Evolutionary conservation across 92 coral and sea anemone genomes (phyloP).

Genomic region (Muricea muricata): DNA sequence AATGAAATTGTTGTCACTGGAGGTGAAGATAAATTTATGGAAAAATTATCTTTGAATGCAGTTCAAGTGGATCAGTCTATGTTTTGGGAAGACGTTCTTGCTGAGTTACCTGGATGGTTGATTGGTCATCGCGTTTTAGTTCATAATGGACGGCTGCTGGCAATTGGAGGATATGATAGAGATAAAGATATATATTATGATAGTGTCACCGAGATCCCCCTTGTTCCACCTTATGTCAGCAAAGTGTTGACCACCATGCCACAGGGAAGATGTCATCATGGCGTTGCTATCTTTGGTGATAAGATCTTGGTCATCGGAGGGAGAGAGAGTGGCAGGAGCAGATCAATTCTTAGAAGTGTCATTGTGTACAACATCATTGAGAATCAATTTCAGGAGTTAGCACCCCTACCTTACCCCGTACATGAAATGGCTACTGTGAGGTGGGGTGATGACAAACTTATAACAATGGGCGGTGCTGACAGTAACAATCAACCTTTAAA

Average conservation of each 20-base stretch:
- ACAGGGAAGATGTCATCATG: background rate
- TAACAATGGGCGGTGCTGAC: background rate
- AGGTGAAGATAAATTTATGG: background rate
- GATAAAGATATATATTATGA: background rate
- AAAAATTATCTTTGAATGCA: background rate
- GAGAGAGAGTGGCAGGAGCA: no score
- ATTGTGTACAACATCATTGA: background rate
- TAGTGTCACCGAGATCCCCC: background rate
- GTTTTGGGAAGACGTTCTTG: background rate
- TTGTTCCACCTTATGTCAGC: background rate
- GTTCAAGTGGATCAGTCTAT: background rate
- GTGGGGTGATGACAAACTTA: background rate
- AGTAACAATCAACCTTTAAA: background rate
- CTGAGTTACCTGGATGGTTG: background rate
- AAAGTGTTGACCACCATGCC: background rate
- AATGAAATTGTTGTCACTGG: background rate
- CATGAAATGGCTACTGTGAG: background rate
- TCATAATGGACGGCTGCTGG: background rate
- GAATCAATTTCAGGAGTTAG: no score
- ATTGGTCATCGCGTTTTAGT: background rate
- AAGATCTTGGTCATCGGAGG: background rate
- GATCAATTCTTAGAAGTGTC: no score
- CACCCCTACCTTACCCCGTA: background rate
- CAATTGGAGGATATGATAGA: background rate
- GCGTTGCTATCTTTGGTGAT: background rate